Evolutionary conservation across 2,113 vertebrate genomes (phyloP).

Genomic region (Rhabdomys dilectus): DNA sequence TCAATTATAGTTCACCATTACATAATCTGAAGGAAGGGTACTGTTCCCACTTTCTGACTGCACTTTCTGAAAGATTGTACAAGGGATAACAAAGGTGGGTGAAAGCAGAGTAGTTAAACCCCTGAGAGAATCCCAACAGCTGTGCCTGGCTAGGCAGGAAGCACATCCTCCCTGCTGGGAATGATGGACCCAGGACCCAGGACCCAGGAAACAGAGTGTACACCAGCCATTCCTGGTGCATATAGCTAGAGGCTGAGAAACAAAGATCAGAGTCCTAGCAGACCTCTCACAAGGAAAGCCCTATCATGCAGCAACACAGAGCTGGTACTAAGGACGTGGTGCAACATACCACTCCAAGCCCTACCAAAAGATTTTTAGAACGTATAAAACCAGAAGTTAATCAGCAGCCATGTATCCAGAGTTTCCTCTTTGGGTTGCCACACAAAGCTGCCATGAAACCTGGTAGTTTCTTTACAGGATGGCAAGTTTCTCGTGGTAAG

Average conservation of each 20-base stretch:
- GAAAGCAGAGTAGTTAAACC: not conserved
- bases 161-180: not conserved
- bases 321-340: not conserved
- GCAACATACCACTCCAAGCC: not conserved
- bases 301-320: not conserved
- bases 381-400: conserved; percentile 9
- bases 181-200: not conserved
- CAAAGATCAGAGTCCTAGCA: not conserved
- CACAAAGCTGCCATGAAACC: not conserved
- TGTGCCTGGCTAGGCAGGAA: not conserved
- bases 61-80: not conserved
- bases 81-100: not conserved
- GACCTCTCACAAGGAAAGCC: not conserved
- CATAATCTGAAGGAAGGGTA: not conserved
- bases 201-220: too few relatives aligned
- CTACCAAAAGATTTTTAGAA: not conserved
- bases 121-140: not conserved
- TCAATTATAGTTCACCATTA: not conserved
- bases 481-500: not conserved
- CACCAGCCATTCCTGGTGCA: not conserved
- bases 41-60: not conserved
- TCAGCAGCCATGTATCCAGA: not conserved
- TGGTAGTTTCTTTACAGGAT: not conserved
- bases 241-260: not conserved
- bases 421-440: not conserved